These are phyloP conservation scores for Antidorcas marsupialis DNA, from an alignment of 2,113 vertebrate genomes.

Conservation along the genomic window DNA sequence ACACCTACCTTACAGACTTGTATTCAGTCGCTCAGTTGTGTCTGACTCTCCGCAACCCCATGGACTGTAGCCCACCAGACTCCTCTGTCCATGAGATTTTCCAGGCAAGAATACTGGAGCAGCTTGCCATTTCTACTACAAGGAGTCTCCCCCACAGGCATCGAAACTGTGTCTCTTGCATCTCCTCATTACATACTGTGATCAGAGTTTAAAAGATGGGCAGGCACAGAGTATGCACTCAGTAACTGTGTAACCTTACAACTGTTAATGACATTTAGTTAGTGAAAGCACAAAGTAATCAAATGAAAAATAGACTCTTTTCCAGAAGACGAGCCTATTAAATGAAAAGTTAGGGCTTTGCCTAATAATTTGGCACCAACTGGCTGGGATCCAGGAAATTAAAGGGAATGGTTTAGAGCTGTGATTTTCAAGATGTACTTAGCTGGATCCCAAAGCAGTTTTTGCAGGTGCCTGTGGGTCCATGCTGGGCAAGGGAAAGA, in stretches of 20 bases:
- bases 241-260: background rate
- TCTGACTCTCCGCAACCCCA: background rate
- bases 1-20: background rate
- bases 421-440: background rate
- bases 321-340: background rate
- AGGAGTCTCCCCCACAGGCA: background rate
- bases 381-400: background rate
- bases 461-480: background rate
- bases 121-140: background rate
- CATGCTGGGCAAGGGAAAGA: background rate
- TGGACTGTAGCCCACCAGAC: background rate
- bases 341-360: background rate
- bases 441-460: background rate
- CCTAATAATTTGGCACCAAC: background rate
- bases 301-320: background rate
- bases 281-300: background rate
- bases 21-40: too few species aligned
- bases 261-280: background rate
- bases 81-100: background rate
- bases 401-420: background rate
- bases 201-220: background rate
- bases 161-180: background rate
- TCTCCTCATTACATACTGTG: background rate
- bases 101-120: background rate
- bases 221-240: too few species aligned